phyloP scores from a whole-genome alignment of 2,797 vertebrate genomes.

The Enteromius treurensis region DNA sequence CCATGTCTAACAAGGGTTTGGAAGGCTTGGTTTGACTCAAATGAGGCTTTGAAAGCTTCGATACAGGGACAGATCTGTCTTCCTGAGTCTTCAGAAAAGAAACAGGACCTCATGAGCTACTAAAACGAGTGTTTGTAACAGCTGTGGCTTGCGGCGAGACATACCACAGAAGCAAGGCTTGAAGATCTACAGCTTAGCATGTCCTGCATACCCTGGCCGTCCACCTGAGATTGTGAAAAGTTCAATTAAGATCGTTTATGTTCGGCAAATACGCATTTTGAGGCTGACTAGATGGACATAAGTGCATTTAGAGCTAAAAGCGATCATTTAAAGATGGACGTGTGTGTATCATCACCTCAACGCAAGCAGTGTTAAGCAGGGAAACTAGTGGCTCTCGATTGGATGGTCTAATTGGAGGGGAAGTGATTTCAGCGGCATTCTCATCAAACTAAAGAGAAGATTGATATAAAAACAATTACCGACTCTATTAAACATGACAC shows the following conservation, averaged over 20 bases:
- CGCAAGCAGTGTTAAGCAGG: conserved; percentile 58
- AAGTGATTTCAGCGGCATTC: conserved; percentile 7
- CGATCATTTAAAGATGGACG: background rate
- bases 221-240: conserved; percentile 35
- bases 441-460: conserved; percentile 45
- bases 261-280: background rate
- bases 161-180: conserved; percentile 34
- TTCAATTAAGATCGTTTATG: background rate
- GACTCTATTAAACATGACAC: background rate
- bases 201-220: conserved; percentile 21
- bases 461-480: background rate
- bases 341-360: conserved; percentile 57
- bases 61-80: background rate
- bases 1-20: conserved; percentile 27
- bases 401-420: conserved; percentile 8
- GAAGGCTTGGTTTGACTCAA: conserved; percentile 26
- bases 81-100: conserved; percentile 47
- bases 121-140: background rate
- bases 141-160: background rate
- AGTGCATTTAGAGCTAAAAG: background rate
- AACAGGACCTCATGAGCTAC: background rate
- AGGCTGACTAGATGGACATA: background rate
- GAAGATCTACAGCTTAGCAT: conserved; percentile 16
- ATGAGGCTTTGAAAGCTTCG: background rate
- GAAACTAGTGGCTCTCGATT: conserved; percentile 21